Evolutionary conservation across 2,113 vertebrate genomes (phyloP), one percentile per base, ranked within the genome.

Genomic region (Myocastor coypus): DNA sequence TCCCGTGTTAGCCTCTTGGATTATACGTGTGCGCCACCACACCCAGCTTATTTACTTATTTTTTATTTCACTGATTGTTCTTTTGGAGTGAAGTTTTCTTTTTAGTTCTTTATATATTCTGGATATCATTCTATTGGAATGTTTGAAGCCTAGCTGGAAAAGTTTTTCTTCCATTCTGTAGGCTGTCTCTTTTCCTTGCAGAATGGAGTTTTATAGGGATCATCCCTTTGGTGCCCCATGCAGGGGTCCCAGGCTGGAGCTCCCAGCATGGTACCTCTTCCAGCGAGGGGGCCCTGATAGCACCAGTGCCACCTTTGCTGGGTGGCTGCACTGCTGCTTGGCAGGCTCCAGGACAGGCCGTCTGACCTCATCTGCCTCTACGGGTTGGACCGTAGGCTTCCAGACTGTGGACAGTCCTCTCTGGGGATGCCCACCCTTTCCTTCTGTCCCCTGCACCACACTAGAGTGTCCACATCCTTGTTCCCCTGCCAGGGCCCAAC

Each of bases 141-240:
- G 10, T 73, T 73, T 10, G 22, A 42, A 42, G 37, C 13, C 37
- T 42, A 73, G 37, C 69, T 73, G 20, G 20, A 10, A 24, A 34
- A 68, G 37, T 42, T 73, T 73, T 37, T 73, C 37, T 73, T 40
- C 37, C 20, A 42, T 73, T 42, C 20, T 73, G 37, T 26, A 24
- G 37, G 55, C 55, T 57, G 16, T 57, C 16, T 57, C 12, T 57
- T 57, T 57, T 57, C 55, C 17, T 57, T 97, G 95, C 95, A 94
- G 92, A 96, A 92, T 87, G 85, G 93, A 96, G 89, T 87, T 98
- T 98, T 98, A 98, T 97, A 97, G 96, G 95, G 94, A 86, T 83
- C 19, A 32, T 88, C n/a, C 28, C 8, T 9, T 28, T n/a, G 83
- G 46, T 30, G n/a, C 46, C 91, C 87, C 6, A 19, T 0, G 19